Base-by-base conservation (phyloP, 2,888 invertebrate genomes). In the Psylliodes chrysocephalus region DNA sequence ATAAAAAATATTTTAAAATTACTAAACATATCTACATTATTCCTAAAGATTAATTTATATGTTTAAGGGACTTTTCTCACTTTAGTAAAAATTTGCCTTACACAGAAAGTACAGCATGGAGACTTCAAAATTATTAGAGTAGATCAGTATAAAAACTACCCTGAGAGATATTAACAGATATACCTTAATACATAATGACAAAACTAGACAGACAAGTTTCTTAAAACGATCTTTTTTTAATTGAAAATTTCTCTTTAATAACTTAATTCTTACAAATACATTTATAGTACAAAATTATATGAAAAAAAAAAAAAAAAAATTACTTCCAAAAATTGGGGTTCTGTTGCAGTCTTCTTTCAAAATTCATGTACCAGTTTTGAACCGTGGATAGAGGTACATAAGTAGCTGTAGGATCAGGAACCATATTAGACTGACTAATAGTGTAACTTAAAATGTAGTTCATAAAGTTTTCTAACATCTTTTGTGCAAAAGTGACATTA, bases 281-380 rank as follows among this genome's bases (percentile, higher is more conserved):
- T 22, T 25, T 53, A 38, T 19, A 33, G 42, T 42, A 42, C 17
- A 56, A 40, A n/a, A 35, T 47, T 18, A 12, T 57, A 17, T 35
- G 51, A 15, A 51, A n/a, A n/a, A n/a, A n/a, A n/a, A n/a, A n/a
- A 40, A 78, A 82, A 71, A 76, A 79, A 57, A 30, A 8, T 65
- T 78, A 81, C 69, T 90, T 94, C 98, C 97, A 98, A 81, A 97
- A 98, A 79, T 95, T 92, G 0, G 97, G 97, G 84, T 96, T 96
- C 69, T 92, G 91, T 72, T 91, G 89, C 67, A 98, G 84, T 73
- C 95, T 86, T 73, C 97, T 85, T 79, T 95, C 91, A 79, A 98
- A 98, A 79, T 92, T 97, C 69, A 91, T 90, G 79, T 94, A 98
- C 98, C 98, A 99, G 22, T 90, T 91, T 79, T 96, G 94, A 33